A percentile compares a stretch with the other conserved stretches of the same genome.
These are phyloP conservation scores for Brenthis daphne DNA, from an alignment of 2,888 invertebrate genomes.

Conservation along the genomic window DNA sequence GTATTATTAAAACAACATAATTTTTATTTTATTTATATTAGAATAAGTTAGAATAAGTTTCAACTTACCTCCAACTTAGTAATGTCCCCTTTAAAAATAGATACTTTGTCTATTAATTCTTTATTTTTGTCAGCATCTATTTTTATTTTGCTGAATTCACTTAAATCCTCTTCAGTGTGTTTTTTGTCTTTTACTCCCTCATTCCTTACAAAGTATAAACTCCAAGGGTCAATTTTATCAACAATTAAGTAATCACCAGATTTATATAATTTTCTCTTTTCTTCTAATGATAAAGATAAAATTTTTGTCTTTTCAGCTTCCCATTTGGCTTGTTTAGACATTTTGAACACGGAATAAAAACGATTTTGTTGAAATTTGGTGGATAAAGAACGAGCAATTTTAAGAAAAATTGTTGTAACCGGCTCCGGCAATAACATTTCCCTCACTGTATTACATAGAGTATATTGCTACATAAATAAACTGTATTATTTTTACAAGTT, in stretches of 20 bases:
- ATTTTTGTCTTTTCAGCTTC: conserved; percentile 77
- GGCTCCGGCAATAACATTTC: conserved; percentile 23
- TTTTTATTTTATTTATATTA: neutral
- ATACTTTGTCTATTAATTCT: conserved; percentile 82
- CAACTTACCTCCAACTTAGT: conserved; percentile 85
- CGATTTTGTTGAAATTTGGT: conserved; percentile 33
- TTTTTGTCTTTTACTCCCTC: conserved; percentile 63
- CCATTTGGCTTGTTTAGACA: conserved; percentile 71
- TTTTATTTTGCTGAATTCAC: conserved; percentile 57
- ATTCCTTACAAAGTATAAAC: conserved; percentile 67
- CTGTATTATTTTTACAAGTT: too few species aligned
- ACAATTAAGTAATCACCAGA: conserved; percentile 62
- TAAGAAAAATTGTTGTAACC: conserved; percentile 7
- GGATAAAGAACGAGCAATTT: neutral
- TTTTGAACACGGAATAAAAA: conserved; percentile 55
- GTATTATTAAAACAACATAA: neutral
- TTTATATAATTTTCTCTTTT: conserved; percentile 79
- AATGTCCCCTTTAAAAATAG: conserved; percentile 90
- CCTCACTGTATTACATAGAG: too few species aligned
- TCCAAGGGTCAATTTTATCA: conserved; percentile 82
- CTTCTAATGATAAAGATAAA: conserved; percentile 73
- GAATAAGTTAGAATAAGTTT: neutral
- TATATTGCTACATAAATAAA: too few species aligned
- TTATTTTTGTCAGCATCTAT: conserved; percentile 65
- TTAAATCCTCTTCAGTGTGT: conserved; percentile 60